phyloP scores from a whole-genome alignment of 2,797 vertebrate species.

The Perodicticus potto region DNA sequence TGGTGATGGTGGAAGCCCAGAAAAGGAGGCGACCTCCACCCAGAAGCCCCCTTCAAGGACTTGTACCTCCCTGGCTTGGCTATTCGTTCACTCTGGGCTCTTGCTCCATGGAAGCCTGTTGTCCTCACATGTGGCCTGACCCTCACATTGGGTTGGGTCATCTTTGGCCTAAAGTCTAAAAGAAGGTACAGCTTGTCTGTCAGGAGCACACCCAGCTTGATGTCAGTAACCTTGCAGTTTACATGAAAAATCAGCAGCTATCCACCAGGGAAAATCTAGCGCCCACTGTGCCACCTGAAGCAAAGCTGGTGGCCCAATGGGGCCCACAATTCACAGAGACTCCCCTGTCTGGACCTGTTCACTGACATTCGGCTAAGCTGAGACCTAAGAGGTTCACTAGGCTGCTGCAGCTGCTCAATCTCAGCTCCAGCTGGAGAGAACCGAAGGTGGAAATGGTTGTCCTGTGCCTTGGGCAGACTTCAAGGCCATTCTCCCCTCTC shows the following conservation, averaged over 20 bases:
- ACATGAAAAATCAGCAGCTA: not conserved
- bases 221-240: accelerated
- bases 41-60: not conserved
- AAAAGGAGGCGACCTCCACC: not conserved
- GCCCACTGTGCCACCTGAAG: not conserved
- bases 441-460: not conserved
- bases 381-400: not conserved
- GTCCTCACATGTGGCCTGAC: not conserved
- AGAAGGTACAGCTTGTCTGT: not conserved
- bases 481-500: not conserved
- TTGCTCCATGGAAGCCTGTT: not conserved
- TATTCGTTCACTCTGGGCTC: not conserved
- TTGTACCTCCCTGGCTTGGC: not conserved
- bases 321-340: not conserved
- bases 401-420: accelerated
- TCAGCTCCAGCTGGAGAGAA: not conserved
- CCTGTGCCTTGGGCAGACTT: not conserved
- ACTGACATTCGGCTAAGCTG: not conserved
- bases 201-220: not conserved
- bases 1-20: not conserved
- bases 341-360: not conserved
- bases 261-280: not conserved
- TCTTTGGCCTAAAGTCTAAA: not conserved
- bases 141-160: not conserved
- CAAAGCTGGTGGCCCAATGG: not conserved